Evolutionary conservation across 2,888 invertebrate genomes (phyloP).

Genomic region (Deilephila elpenor): DNA sequence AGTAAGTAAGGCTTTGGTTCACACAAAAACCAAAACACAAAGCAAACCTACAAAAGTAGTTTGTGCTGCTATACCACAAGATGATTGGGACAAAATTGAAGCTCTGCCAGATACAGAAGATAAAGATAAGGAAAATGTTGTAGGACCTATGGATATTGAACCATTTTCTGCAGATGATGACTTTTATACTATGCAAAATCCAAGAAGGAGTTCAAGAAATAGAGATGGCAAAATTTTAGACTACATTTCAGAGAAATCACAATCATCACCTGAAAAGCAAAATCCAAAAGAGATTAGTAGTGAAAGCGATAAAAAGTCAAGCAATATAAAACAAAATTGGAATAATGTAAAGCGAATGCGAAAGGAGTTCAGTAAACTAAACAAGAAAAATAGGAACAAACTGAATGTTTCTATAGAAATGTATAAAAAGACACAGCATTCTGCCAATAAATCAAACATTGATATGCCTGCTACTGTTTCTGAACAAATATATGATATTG

Average conservation of each 20-base stretch:
- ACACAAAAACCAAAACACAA: conserved; percentile 53
- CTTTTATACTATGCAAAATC: conserved; percentile 62
- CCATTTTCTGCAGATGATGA: conserved; percentile 59
- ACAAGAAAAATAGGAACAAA: conserved; percentile 71
- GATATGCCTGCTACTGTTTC: conserved; percentile 37
- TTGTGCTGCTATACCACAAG: conserved; percentile 59
- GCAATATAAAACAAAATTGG: conserved; percentile 68
- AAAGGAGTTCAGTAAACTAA: conserved; percentile 75
- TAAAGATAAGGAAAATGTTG: conserved; percentile 53
- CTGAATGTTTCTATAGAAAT: conserved; percentile 79
- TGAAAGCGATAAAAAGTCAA: conserved; percentile 57
- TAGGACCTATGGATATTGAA: conserved; percentile 64
- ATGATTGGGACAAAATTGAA: conserved; percentile 80
- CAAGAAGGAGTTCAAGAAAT: conserved; percentile 72
- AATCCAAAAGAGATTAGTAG: conserved; percentile 55
- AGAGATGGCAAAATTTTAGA: conserved; percentile 54
- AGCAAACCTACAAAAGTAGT: conserved; percentile 52
- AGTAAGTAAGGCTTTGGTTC: conserved; percentile 65
- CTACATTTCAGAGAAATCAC: conserved; percentile 41
- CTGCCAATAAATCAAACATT: conserved; percentile 43
- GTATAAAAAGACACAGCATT: conserved; percentile 65
- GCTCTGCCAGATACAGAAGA: conserved; percentile 61
- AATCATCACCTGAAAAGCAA: conserved; percentile 50
- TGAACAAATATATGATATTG: conserved; percentile 52
- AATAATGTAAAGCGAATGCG: conserved; percentile 77